phyloP scores from a whole-genome alignment of 2,113 vertebrate species.

The Salvelinus sp. region DNA sequence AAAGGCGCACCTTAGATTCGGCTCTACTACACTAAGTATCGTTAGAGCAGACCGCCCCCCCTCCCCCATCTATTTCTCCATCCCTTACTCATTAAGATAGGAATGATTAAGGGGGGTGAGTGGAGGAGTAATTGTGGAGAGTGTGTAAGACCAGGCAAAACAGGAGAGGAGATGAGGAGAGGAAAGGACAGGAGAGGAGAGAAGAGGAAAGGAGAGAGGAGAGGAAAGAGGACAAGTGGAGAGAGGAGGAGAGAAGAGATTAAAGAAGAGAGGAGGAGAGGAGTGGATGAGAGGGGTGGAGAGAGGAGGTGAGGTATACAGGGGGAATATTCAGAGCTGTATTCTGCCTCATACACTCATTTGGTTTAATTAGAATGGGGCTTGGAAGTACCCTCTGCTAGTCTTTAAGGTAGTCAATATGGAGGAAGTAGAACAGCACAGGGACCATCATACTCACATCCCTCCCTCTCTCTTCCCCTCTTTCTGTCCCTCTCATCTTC shows the following conservation, averaged over 20 bases:
- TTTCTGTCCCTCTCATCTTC: neutral
- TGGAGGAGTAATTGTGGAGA: no score
- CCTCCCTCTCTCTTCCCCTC: neutral
- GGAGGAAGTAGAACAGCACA: conserved; percentile 3
- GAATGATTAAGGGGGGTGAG: no score
- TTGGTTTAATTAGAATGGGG: conserved; percentile 49
- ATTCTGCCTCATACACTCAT: conserved; percentile 33
- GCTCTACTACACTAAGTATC: conserved; percentile 30
- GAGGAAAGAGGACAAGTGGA: conserved; percentile 60
- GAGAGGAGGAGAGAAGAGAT: conserved; percentile 45
- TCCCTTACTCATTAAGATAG: no score
- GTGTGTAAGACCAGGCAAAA: no score
- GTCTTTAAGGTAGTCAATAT: conserved; percentile 2
- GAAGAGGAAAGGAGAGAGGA: conserved; percentile 49
- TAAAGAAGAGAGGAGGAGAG: no score
- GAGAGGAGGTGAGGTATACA: neutral
- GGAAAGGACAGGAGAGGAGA: no score
- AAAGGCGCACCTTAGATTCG: conserved; percentile 44
- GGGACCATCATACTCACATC: neutral
- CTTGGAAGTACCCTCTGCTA: conserved; percentile 2
- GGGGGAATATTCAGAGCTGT: conserved; percentile 38
- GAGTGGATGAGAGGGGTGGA: conserved; percentile 14
- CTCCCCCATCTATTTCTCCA: no score
- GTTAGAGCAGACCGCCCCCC: neutral
- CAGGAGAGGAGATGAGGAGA: no score